Evolutionary conservation across 2,797 vertebrate genomes (phyloP).

Genomic region (Brotula barbata): DNA sequence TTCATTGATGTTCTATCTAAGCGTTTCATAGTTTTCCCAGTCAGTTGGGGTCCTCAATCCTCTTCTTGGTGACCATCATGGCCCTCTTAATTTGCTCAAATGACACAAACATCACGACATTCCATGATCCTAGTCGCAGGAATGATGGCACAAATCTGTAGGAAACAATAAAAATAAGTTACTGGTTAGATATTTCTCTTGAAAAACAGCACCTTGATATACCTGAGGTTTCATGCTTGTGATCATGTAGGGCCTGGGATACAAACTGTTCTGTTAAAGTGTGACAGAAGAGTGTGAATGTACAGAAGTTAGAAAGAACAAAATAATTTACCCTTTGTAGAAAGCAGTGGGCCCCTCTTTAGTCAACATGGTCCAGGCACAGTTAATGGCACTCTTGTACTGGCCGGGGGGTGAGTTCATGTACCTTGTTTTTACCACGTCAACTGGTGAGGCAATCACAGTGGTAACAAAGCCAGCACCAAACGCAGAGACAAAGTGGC

Average conservation of each 20-base stretch:
- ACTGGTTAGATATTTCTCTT: neutral
- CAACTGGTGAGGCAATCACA: slow-evolving; percentile 86
- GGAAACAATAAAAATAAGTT: slow-evolving; percentile 3
- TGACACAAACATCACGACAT: slow-evolving; percentile 88
- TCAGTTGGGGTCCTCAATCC: slow-evolving; percentile 67
- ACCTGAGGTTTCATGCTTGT: too few relatives aligned
- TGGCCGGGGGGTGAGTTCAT: slow-evolving; percentile 89
- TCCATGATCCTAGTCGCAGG: slow-evolving; percentile 87
- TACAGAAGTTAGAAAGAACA: too few relatives aligned
- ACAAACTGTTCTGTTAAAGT: too few relatives aligned
- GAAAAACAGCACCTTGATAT: too few relatives aligned
- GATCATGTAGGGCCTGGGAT: too few relatives aligned
- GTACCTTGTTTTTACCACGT: slow-evolving; percentile 90
- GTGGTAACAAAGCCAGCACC: slow-evolving; percentile 88
- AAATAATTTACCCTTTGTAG: slow-evolving; percentile 84
- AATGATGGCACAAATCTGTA: slow-evolving; percentile 87
- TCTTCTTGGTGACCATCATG: slow-evolving; percentile 84
- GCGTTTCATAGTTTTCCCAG: slow-evolving; percentile 8
- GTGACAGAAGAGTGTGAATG: too few relatives aligned
- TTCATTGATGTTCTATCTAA: neutral
- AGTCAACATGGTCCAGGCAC: slow-evolving; percentile 84
- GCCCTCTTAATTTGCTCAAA: slow-evolving; percentile 88
- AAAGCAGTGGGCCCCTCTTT: slow-evolving; percentile 88
- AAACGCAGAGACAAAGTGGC: slow-evolving; percentile 87
- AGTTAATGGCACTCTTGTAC: slow-evolving; percentile 83